Percentiles rank a stretch among this genome's conserved stretches.
Evolutionary conservation across 92 coral and sea anemone species (phyloP).

Genomic region (Ricordea florida): DNA sequence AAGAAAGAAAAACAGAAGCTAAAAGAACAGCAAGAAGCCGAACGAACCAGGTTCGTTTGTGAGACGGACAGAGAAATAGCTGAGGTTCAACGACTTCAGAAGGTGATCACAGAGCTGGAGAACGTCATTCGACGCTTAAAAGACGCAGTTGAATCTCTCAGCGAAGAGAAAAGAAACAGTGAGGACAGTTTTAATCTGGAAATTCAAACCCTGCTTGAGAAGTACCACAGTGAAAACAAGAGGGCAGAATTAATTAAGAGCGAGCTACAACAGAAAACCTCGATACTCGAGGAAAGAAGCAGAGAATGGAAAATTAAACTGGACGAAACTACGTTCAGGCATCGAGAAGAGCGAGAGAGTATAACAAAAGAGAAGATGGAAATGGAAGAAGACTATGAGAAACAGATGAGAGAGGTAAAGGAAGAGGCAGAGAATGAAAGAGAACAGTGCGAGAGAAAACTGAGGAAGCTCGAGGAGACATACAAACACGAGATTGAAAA

Average conservation of each 20-base stretch:
- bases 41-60: background rate
- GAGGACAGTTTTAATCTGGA: constrained; percentile 4
- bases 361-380: background rate
- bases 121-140: background rate
- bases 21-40: background rate
- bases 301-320: constrained; percentile 25
- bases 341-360: constrained; percentile 13
- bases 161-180: constrained; percentile 6
- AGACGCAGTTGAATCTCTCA: background rate
- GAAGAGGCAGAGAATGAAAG: constrained; percentile 23
- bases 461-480: constrained; percentile 22
- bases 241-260: background rate
- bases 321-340: constrained; percentile 12
- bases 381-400: constrained; percentile 11
- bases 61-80: constrained; percentile 4
- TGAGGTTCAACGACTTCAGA: background rate
- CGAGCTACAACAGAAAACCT: constrained; percentile 23
- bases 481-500: constrained; percentile 30
- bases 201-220: background rate
- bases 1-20: constrained; percentile 29
- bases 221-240: constrained; percentile 2
- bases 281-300: constrained; percentile 9
- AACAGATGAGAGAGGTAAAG: constrained; percentile 9
- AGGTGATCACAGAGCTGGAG: background rate
- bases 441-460: constrained; percentile 24